Conservation (phyloP, 2,888 invertebrate genomes). For the Nowickia ferox region DNA sequence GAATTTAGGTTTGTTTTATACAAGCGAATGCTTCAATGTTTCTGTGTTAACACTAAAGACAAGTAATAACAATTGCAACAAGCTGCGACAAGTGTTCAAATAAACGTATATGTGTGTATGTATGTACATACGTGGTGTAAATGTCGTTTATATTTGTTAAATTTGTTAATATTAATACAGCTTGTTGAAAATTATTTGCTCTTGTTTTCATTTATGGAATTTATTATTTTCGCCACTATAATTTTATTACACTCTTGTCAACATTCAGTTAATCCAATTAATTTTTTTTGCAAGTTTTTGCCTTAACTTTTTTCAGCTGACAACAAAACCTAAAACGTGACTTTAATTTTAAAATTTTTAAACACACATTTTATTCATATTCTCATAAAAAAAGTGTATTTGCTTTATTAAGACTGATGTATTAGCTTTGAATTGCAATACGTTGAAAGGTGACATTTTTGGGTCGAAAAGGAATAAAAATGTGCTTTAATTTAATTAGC, state of each 20-base stretch:
- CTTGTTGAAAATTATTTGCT: constrained; percentile 34
- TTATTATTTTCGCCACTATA: constrained; percentile 63
- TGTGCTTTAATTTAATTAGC: background rate
- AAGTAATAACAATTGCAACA: constrained; percentile 54
- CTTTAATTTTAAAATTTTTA: constrained; percentile 70
- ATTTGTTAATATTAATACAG: constrained; percentile 30
- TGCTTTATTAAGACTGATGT: background rate
- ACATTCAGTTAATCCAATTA: constrained; percentile 82
- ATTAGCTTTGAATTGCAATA: constrained; percentile 15
- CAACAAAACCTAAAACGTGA: constrained; percentile 76
- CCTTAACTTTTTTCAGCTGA: constrained; percentile 76
- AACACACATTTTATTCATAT: background rate
- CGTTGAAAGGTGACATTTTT: background rate
- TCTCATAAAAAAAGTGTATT: background rate
- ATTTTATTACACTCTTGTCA: constrained; percentile 78
- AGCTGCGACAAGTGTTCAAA: constrained; percentile 57
- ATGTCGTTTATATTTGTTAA: constrained; percentile 8
- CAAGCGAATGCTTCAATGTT: background rate
- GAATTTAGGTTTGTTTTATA: no score
- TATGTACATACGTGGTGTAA: no score
- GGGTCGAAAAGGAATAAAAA: background rate
- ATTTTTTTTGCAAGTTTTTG: constrained; percentile 40
- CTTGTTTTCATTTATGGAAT: constrained; percentile 51
- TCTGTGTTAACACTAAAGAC: constrained; percentile 53
- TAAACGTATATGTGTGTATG: background rate